phyloP scores from a whole-genome alignment of 1,140 invertebrate genomes.

The Lysiphlebus fabarum region DNA sequence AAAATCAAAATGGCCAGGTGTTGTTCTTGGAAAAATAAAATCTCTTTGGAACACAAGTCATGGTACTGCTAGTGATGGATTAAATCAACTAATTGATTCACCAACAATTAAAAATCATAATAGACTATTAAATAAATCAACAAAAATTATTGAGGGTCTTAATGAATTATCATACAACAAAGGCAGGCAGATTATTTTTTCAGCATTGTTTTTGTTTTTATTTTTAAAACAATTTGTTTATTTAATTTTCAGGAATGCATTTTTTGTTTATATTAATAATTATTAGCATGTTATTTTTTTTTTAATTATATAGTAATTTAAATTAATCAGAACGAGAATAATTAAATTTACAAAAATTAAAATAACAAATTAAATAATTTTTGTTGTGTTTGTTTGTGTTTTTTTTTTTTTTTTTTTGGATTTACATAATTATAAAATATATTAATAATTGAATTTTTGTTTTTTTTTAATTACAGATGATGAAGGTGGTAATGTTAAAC shows the following conservation, averaged over 20 bases:
- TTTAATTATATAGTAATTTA: too few relatives aligned
- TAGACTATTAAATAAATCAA: constrained; percentile 20
- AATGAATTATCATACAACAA: constrained; percentile 17
- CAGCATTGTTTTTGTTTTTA: constrained; percentile 18
- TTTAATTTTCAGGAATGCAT: neutral
- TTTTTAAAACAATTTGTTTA: constrained; percentile 5
- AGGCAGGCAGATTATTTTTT: constrained; percentile 26
- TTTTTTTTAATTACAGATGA: constrained; percentile 61
- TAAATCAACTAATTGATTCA: constrained; percentile 69
- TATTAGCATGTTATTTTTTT: too few relatives aligned
- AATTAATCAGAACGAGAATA: too few relatives aligned
- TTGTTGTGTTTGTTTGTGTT: too few relatives aligned
- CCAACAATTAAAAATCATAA: constrained; percentile 41
- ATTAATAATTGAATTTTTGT: too few relatives aligned
- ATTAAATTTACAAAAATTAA: too few relatives aligned
- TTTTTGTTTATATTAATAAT: too few relatives aligned
- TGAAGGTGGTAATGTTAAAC: constrained; percentile 66
- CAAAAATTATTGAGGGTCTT: constrained; percentile 18
- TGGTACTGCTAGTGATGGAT: constrained; percentile 64
- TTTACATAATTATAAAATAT: too few relatives aligned
- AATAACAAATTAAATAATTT: constrained; percentile 3
- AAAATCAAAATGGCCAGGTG: constrained; percentile 66
- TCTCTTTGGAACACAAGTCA: constrained; percentile 77
- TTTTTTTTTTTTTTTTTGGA: constrained; percentile 13
- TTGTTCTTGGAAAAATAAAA: constrained; percentile 81